phyloP scores from a whole-genome alignment of 2,888 invertebrate genomes.

The Mellilla xanthometata region DNA sequence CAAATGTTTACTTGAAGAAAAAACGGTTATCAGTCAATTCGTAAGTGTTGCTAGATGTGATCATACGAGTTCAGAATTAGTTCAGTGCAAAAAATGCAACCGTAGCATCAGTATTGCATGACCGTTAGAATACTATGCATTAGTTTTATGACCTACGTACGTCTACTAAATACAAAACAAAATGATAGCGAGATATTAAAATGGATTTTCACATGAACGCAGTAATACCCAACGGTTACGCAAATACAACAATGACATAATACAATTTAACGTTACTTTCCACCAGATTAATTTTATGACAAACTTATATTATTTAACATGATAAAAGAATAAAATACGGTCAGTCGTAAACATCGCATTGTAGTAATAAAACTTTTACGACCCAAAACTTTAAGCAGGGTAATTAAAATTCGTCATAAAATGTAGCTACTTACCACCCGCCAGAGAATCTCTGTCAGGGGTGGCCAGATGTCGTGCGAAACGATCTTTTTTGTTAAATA shows the following conservation, averaged over 20 bases:
- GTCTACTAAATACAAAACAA: not conserved
- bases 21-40: too few species aligned
- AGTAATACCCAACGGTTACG: slow-evolving; percentile 11
- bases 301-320: slow-evolving; percentile 40
- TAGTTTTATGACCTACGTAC: not conserved
- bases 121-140: too few species aligned
- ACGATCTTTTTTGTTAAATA: slow-evolving; percentile 11
- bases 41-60: too few species aligned
- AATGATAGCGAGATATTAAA: not conserved
- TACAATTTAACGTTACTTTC: slow-evolving; percentile 28
- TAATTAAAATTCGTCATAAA: slow-evolving; percentile 60
- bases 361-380: slow-evolving; percentile 60
- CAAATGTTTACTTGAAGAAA: too few species aligned
- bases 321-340: slow-evolving; percentile 66
- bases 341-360: slow-evolving; percentile 58
- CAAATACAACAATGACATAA: slow-evolving; percentile 18
- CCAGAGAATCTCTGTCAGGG: slow-evolving; percentile 31
- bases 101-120: too few species aligned
- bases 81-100: too few species aligned
- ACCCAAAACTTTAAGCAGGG: slow-evolving; percentile 52
- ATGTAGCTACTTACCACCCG: slow-evolving; percentile 49
- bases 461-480: slow-evolving; percentile 33
- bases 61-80: too few species aligned
- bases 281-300: slow-evolving; percentile 38
- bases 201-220: not conserved